phyloP scores from a whole-genome alignment of 2,888 invertebrate genomes.

The Lypha dubia region DNA sequence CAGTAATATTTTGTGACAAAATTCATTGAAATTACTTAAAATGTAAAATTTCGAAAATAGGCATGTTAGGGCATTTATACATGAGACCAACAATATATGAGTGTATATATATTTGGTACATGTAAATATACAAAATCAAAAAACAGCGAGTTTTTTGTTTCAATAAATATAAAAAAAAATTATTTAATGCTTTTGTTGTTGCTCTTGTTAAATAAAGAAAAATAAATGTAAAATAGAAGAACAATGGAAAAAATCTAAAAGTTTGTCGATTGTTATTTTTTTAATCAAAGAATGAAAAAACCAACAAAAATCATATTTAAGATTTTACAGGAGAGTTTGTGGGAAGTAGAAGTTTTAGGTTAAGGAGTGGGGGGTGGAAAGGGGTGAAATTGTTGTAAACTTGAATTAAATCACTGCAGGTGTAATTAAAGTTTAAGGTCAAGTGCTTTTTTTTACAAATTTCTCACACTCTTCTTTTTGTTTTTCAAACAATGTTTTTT shows the following conservation, averaged over 20 bases:
- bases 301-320: conserved; percentile 38
- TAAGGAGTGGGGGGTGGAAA: too few relatives aligned
- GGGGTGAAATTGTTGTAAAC: conserved; percentile 1
- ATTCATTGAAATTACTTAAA: too few relatives aligned
- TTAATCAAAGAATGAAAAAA: conserved; percentile 60
- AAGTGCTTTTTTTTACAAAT: conserved; percentile 44
- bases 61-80: too few relatives aligned
- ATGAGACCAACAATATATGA: too few relatives aligned
- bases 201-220: conserved; percentile 8
- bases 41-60: too few relatives aligned
- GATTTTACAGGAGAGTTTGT: conserved; percentile 13
- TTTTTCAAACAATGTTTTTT: conserved; percentile 1
- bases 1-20: too few relatives aligned
- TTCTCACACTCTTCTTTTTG: conserved; percentile 12
- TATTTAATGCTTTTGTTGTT: conserved; percentile 62
- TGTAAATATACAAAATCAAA: background rate
- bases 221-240: conserved; percentile 52
- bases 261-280: conserved; percentile 67
- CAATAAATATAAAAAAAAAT: conserved; percentile 48
- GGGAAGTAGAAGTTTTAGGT: background rate
- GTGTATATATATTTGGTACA: background rate
- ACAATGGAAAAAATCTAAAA: conserved; percentile 52
- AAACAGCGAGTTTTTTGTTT: conserved; percentile 27
- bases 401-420: conserved; percentile 53
- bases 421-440: conserved; percentile 72